Evolutionary conservation across 2,797 vertebrate genomes (phyloP).

Genomic region (Protosalanx chinensis): DNA sequence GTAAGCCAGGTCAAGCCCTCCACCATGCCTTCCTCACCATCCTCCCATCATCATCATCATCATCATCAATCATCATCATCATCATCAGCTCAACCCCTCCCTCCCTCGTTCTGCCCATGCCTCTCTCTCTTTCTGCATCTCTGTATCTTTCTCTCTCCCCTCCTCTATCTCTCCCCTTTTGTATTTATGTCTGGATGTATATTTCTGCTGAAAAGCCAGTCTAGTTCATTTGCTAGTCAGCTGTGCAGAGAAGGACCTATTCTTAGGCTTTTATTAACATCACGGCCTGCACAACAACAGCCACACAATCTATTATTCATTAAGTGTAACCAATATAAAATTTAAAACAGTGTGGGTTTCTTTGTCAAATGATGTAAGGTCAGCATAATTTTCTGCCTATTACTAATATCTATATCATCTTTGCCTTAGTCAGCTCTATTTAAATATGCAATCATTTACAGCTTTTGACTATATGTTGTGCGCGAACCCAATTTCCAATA

Average conservation of each 20-base stretch:
- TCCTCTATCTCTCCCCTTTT: constrained; percentile 41
- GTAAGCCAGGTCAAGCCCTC: constrained; percentile 49
- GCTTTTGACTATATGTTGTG: constrained; percentile 99
- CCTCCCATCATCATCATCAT: not conserved
- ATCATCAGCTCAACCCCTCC: constrained; percentile 39
- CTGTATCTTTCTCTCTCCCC: constrained; percentile 17
- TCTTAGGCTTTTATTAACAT: constrained; percentile 84
- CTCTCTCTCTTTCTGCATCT: constrained; percentile 25
- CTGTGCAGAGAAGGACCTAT: constrained; percentile 72
- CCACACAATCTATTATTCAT: constrained; percentile 99
- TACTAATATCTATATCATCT: constrained; percentile 99
- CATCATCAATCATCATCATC: not conserved
- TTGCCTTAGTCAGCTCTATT: constrained; percentile 99
- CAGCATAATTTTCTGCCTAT: constrained; percentile 99
- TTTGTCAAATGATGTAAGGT: constrained; percentile 97
- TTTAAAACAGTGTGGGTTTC: constrained; percentile 93
- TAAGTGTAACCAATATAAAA: constrained; percentile 99
- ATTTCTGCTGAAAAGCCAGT: constrained; percentile 77
- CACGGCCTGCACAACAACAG: constrained; percentile 89
- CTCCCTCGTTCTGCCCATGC: constrained; percentile 33
- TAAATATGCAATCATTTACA: constrained; percentile 99
- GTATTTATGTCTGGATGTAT: constrained; percentile 76
- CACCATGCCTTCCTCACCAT: constrained; percentile 21
- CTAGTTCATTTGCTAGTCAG: constrained; percentile 79
- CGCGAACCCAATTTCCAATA: constrained; percentile 97